Percentiles rank a stretch among this genome's conserved stretches.
Conservation (phyloP, 1,140 invertebrate genomes). For the Drosophila triauraria region DNA sequence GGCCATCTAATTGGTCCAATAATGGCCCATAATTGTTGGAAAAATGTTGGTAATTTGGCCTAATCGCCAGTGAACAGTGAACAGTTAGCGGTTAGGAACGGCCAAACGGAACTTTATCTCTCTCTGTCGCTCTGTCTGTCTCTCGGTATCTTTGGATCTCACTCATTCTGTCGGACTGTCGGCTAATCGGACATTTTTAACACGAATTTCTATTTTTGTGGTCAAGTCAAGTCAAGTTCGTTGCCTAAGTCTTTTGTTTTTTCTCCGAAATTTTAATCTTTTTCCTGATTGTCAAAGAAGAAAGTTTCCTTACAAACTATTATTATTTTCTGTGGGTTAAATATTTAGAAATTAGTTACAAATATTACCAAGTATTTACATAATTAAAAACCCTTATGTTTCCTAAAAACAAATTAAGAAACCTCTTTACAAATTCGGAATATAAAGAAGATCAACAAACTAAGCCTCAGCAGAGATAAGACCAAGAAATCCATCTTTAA, state of each 20-base stretch:
- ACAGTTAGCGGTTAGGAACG: conserved; percentile 49
- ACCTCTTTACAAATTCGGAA: too few species aligned
- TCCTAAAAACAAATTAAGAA: too few species aligned
- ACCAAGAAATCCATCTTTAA: too few species aligned
- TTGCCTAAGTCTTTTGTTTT: conserved; percentile 70
- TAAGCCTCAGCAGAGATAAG: too few species aligned
- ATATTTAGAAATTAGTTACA: too few species aligned
- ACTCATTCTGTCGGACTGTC: not conserved
- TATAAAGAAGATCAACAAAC: too few species aligned
- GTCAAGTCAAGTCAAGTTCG: conserved; percentile 62
- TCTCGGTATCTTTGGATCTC: not conserved
- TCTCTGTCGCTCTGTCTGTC: not conserved
- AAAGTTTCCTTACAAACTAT: not conserved
- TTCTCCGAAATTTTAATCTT: not conserved
- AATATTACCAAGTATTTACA: too few species aligned
- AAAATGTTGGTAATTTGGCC: conserved; percentile 66
- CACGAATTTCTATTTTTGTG: not conserved
- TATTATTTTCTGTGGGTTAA: too few species aligned
- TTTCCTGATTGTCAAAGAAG: not conserved
- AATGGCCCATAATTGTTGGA: conserved; percentile 72
- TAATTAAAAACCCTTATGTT: not conserved
- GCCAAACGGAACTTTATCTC: conserved; percentile 21
- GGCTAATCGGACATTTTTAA: not conserved
- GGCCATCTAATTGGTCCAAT: conserved; percentile 56
- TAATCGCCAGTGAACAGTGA: conserved; percentile 64